Conservation (phyloP, 1,140 invertebrate genomes). For the Fopius arisanus region DNA sequence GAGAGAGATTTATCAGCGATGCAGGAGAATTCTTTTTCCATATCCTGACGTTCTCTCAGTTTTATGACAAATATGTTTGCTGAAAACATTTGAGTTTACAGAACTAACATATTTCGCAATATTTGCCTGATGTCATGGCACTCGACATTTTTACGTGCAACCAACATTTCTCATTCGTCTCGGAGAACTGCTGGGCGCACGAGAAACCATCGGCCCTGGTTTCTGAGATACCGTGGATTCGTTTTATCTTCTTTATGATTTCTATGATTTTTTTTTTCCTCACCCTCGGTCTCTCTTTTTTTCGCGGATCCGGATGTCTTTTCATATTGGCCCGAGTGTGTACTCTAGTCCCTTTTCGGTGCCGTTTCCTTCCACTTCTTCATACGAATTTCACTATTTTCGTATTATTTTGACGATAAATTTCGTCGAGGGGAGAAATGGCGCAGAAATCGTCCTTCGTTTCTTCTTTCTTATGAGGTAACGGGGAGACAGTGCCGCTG, state of each 20-base stretch:
- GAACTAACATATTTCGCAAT: conserved; percentile 6
- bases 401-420: conserved; percentile 48
- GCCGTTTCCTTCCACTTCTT: not conserved
- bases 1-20: not conserved
- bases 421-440: conserved; percentile 36
- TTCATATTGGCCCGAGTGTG: conserved; percentile 19
- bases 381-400: conserved; percentile 40
- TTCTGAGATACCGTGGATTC: not conserved
- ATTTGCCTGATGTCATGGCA: conserved; percentile 5
- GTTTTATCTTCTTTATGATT: conserved; percentile 5
- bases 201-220: conserved; percentile 35
- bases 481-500: not conserved
- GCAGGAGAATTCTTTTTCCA: not conserved
- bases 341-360: not conserved
- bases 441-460: conserved; percentile 34
- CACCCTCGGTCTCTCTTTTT: conserved; percentile 15
- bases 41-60: not conserved
- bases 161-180: not conserved
- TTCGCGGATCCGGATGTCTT: conserved; percentile 1
- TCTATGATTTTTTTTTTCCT: not conserved
- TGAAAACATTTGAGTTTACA: conserved; percentile 3
- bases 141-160: conserved; percentile 9
- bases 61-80: conserved; percentile 32
- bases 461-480: not conserved
- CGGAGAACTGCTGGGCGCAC: conserved; percentile 25